Conservation (phyloP, 2,797 vertebrate species). For the Chiroxiphia lanceolata region DNA sequence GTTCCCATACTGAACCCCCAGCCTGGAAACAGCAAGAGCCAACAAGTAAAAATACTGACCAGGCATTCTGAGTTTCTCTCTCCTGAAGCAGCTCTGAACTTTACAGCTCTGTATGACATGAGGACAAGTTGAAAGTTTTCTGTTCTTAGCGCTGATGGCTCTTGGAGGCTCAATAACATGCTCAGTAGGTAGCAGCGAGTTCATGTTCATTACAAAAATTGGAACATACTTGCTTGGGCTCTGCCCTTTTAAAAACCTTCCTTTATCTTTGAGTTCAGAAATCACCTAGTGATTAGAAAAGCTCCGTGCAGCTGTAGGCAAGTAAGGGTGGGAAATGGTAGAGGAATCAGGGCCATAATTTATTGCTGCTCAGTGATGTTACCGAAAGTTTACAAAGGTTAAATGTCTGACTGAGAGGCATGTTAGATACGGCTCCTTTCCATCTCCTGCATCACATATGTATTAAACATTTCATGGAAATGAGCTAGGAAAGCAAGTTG, state of each 20-base stretch:
- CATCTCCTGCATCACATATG: not conserved
- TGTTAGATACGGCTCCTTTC: rapidly evolving
- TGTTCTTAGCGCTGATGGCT: not conserved
- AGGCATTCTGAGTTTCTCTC: not conserved
- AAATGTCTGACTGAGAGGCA: not conserved
- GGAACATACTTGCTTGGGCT: not conserved
- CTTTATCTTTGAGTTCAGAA: slow-evolving; percentile 12
- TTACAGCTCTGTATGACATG: not conserved
- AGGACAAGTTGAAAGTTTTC: not conserved
- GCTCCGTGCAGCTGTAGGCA: not conserved
- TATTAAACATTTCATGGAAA: not conserved
- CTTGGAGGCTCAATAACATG: not conserved
- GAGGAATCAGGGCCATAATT: not conserved
- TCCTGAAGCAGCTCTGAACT: not conserved
- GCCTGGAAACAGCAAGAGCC: slow-evolving; percentile 76
- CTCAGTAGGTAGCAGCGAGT: not conserved
- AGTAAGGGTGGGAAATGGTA: not conserved
- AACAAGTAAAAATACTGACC: not conserved
- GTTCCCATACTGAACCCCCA: slow-evolving; percentile 97
- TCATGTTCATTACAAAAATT: not conserved
- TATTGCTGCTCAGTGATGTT: not conserved
- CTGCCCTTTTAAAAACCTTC: not conserved
- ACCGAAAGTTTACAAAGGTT: not conserved
- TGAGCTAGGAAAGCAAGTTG: not conserved
- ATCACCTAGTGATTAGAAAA: not conserved